Evolutionary conservation across 2,797 vertebrate species (phyloP).

Genomic region (Scolopax bukidnonensis): DNA sequence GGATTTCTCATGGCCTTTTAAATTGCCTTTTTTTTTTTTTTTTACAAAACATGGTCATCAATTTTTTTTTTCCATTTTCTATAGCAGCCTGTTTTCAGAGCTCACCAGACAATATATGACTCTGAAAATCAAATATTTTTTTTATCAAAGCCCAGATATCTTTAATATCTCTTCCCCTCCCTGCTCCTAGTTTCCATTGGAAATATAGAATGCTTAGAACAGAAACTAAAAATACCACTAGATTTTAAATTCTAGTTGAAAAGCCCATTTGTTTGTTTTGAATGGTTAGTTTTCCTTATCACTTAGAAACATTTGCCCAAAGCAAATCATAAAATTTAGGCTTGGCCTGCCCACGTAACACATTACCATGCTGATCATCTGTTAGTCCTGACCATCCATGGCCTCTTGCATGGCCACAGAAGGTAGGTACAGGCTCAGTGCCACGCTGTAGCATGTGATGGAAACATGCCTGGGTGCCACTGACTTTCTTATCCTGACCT

Average conservation of each 20-base stretch:
- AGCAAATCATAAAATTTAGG: background rate
- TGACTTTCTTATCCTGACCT: background rate
- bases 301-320: background rate
- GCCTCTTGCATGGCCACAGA: background rate
- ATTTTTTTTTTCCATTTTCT: background rate
- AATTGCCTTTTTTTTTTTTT: background rate
- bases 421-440: background rate
- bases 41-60: background rate
- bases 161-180: background rate
- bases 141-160: background rate
- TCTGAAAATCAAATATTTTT: background rate
- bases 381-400: background rate
- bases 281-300: background rate
- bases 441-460: background rate
- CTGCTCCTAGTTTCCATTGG: background rate
- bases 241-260: background rate
- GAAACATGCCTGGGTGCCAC: background rate
- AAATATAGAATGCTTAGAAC: background rate
- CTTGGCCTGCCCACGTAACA: background rate
- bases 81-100: background rate
- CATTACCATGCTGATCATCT: background rate
- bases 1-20: background rate
- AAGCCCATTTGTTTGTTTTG: background rate
- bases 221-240: background rate
- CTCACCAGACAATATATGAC: background rate